phyloP scores from a whole-genome alignment of 2,113 vertebrate genomes.

The Heterocephalus glaber region DNA sequence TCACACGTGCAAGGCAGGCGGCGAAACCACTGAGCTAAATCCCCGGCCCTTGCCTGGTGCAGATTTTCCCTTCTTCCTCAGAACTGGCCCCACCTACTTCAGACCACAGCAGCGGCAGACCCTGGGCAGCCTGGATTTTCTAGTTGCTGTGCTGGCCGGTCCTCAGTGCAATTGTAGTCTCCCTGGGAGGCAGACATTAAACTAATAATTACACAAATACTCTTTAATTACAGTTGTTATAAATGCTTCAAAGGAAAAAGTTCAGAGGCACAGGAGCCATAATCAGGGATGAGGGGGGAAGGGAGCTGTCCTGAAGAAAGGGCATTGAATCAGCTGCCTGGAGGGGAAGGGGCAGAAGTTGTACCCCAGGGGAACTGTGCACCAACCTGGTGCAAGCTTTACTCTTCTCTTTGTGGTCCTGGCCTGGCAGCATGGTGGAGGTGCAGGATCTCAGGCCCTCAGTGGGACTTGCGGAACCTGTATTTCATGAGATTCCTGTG shows the following conservation, averaged over 20 bases:
- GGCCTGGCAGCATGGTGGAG: background rate
- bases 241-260: conserved; percentile 71
- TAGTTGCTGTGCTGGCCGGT: background rate
- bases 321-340: background rate
- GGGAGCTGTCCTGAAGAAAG: conserved; percentile 23
- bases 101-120: background rate
- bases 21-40: too few relatives aligned
- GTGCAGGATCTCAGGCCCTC: background rate
- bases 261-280: conserved; percentile 50
- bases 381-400: background rate
- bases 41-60: too few relatives aligned
- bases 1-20: too few relatives aligned
- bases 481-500: background rate
- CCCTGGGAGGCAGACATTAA: conserved; percentile 63
- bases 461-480: background rate
- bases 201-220: conserved; percentile 73
- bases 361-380: background rate
- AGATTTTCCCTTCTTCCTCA: background rate
- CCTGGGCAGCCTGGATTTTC: background rate
- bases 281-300: background rate
- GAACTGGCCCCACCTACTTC: background rate
- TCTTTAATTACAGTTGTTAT: conserved; percentile 77
- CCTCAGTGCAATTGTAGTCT: conserved; percentile 31
- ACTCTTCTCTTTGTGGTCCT: background rate
- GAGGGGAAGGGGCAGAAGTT: background rate